Evolutionary conservation across 2,888 invertebrate species (phyloP), one percentile per base, ranked within the genome.

Genomic region (Latheticus oryzae): DNA sequence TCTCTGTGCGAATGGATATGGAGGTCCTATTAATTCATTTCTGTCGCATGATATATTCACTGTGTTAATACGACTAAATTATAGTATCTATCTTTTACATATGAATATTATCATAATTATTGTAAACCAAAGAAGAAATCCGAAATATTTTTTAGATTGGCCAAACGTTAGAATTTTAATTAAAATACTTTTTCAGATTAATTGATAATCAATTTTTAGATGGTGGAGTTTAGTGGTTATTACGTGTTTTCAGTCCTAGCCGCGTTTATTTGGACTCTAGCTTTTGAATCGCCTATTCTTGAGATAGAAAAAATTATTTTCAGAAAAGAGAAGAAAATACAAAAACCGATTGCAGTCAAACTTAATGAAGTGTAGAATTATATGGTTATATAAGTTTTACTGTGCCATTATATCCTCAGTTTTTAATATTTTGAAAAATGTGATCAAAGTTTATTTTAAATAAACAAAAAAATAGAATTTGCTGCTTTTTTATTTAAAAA

Each of bases 1-100:
- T 12, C 58, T 63, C 5, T 69, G 67, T 35, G 52, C 53, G n/a
- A 60, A 52, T 4, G 60, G 62, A 5, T 51, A 65, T 48, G 61
- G 65, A 24, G 64, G 66, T 64, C 76, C 79, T 2, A 68, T 82
- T 2, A 81, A 82, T 65, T 80, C 80, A 78, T 79, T 83, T 59
- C 70, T 83, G 0, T 81, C 81, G 0, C 64, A 79, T 1, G 62
- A 66, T 5, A 54, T 82, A 24, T 83, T 82, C 79, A 80, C 81
- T 70, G 71, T 83, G 5, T 76, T 82, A 0, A 80, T 81, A 1
- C 76, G 81, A 1, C 72, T 83, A 1, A 81, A 82, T 0, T 83
- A 80, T 57, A 81, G 79, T 1, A 76, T 82, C 65, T 84, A 81
- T 60, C 67, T 83, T 5, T 62, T 79, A 0, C 83, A 83, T 62